A percentile compares a stretch with the other conserved stretches of the same genome.
Conservation (phyloP, 2,888 invertebrate species). For the Antitype chi region DNA sequence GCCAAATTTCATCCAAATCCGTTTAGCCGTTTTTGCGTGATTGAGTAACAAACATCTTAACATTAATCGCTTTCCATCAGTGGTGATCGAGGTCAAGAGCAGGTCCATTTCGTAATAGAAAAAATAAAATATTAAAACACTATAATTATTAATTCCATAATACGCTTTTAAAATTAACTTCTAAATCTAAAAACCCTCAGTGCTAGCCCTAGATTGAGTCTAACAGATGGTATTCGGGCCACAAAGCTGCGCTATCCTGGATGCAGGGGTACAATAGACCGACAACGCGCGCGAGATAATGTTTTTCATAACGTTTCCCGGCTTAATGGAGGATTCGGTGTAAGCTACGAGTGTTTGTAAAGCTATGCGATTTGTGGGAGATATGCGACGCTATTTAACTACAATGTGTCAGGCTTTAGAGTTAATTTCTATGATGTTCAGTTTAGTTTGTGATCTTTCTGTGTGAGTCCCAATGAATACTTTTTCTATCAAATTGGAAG, state of each 20-base stretch:
- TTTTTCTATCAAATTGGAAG: background rate
- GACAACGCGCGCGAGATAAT: conserved; percentile 72
- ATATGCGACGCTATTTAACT: conserved; percentile 23
- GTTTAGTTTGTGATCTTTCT: too few species aligned
- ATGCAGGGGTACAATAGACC: conserved; percentile 72
- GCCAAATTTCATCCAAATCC: too few species aligned
- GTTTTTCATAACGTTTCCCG: conserved; percentile 77
- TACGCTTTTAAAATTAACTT: background rate
- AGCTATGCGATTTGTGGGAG: conserved; percentile 39
- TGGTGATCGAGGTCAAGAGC: too few species aligned
- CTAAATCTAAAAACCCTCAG: background rate
- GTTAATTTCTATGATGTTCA: background rate
- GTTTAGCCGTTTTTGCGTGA: too few species aligned
- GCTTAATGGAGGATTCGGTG: conserved; percentile 62
- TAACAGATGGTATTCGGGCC: conserved; percentile 69
- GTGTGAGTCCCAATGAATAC: too few species aligned
- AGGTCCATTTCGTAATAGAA: too few species aligned
- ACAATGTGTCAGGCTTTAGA: too few species aligned
- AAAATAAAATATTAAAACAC: too few species aligned
- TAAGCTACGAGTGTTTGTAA: conserved; percentile 39
- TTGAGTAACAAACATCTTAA: too few species aligned
- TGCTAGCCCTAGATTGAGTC: conserved; percentile 58
- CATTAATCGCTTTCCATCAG: too few species aligned
- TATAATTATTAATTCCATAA: too few species aligned
- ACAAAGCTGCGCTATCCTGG: conserved; percentile 69